Evolutionary conservation across 2,797 vertebrate genomes (phyloP), one percentile per base, ranked within the genome.

Genomic region (Potorous gilbertii): DNA sequence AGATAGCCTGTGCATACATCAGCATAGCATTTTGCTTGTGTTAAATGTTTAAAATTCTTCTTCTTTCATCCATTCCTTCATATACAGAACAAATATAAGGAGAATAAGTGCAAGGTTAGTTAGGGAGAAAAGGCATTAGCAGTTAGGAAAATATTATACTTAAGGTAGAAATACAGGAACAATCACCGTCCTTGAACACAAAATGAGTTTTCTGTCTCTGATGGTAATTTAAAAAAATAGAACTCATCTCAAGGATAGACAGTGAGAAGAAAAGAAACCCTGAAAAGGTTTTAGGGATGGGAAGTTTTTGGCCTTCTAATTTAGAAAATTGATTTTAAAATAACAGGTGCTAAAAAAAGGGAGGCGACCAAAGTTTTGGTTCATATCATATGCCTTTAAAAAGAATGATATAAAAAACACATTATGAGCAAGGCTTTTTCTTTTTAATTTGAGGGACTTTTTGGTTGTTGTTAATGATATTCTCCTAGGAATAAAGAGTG

Each of bases 241-340:
- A 81, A 29, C n/a, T 52, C 90, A 56, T 92, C 96, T 87, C 91
- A 81, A 91, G 29, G 21, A 91, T 57, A 94, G 46, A 93, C 3
- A 14, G 16, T 93, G 92, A 96, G 96, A 94, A 54, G 90, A 95
- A 81, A 96, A 66, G 87, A 13, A 93, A 57, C 34, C 94, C 92
- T 90, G 92, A 56, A 81, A 2, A 29, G 24, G 3, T 81, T 81
- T 40, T 40, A 21, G 8, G 16, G 8, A 9, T 81, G 2, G 21
- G 4, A 28, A 31, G 31, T 2, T 31, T 40, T 31, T n/a, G n/a
- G 10, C 46, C 28, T 90, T 95, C 59, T 93, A 92, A 92, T 95
- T 95, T 56, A 96, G 66, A 97, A 96, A 54, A 81, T 31, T 54
- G 10, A 34, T 95, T 97, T 95, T 96, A 95, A 97, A 94, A n/a